These are phyloP conservation scores for Artibeus lituratus DNA, from an alignment of 2,797 vertebrate species.

Conservation along the genomic window DNA sequence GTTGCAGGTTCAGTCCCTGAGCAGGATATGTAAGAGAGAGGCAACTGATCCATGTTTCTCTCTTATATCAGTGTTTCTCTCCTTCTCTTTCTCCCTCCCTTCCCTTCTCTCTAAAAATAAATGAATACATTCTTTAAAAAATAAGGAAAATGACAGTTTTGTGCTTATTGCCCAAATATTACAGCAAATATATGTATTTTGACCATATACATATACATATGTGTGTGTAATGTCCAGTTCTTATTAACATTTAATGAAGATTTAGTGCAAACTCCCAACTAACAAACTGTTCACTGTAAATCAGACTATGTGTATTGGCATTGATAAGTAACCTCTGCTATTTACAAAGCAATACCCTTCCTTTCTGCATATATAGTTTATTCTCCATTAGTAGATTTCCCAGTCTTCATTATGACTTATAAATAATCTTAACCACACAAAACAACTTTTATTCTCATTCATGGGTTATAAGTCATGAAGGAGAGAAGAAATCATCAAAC, in stretches of 20 bases:
- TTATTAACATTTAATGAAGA: neutral
- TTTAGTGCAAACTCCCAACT: neutral
- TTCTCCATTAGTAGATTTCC: neutral
- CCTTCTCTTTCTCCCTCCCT: neutral
- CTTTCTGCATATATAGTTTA: neutral
- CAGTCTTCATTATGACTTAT: neutral
- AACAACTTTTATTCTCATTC: neutral
- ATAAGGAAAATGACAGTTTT: neutral
- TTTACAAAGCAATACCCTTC: neutral
- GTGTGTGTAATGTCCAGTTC: neutral
- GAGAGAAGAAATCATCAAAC: neutral
- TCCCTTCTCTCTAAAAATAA: neutral
- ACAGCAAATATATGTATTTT: neutral
- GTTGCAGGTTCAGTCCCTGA: neutral
- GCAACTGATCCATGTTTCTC: neutral
- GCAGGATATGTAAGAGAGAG: neutral
- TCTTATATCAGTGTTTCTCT: neutral
- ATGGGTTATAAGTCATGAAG: neutral
- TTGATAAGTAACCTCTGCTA: neutral
- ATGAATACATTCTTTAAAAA: neutral
- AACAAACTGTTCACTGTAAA: neutral
- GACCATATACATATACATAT: neutral
- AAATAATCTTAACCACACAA: neutral
- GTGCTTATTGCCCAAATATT: neutral
- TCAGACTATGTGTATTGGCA: neutral